These are phyloP conservation scores for Cyrtorhinus lividipennis DNA, from an alignment of 1,140 invertebrate genomes.

Conservation along the genomic window DNA sequence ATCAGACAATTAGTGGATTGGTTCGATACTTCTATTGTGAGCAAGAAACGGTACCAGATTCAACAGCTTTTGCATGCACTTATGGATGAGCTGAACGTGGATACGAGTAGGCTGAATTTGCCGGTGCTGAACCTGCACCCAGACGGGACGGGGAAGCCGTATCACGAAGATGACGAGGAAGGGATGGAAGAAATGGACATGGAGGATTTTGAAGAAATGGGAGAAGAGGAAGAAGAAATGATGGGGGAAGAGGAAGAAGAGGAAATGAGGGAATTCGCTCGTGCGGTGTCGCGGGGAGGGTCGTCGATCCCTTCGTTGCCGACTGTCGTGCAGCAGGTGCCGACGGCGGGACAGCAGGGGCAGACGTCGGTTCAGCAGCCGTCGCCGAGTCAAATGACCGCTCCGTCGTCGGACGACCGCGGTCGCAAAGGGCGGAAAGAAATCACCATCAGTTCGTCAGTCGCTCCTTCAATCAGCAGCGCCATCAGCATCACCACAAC, in stretches of 20 bases:
- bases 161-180: slow-evolving; percentile 26
- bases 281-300: too few species aligned
- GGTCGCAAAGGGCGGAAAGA: neutral
- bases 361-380: neutral
- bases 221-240: slow-evolving; percentile 15
- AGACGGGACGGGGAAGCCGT: slow-evolving; percentile 25
- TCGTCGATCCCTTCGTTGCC: neutral
- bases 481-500: neutral
- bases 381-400: too few species aligned
- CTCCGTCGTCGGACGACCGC: neutral
- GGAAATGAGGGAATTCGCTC: slow-evolving; percentile 12
- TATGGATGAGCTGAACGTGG: slow-evolving; percentile 40
- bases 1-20: slow-evolving; percentile 59
- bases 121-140: slow-evolving; percentile 31
- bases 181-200: slow-evolving; percentile 27
- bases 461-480: neutral
- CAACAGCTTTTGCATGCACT: slow-evolving; percentile 52
- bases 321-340: neutral
- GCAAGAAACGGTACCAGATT: slow-evolving; percentile 62
- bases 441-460: neutral
- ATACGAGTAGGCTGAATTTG: slow-evolving; percentile 29
- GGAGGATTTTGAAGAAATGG: slow-evolving; percentile 13
- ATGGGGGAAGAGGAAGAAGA: slow-evolving; percentile 20
- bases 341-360: neutral
- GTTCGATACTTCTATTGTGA: slow-evolving; percentile 58